phyloP scores from a whole-genome alignment of 2,113 vertebrate genomes.

The Sturnira hondurensis region DNA sequence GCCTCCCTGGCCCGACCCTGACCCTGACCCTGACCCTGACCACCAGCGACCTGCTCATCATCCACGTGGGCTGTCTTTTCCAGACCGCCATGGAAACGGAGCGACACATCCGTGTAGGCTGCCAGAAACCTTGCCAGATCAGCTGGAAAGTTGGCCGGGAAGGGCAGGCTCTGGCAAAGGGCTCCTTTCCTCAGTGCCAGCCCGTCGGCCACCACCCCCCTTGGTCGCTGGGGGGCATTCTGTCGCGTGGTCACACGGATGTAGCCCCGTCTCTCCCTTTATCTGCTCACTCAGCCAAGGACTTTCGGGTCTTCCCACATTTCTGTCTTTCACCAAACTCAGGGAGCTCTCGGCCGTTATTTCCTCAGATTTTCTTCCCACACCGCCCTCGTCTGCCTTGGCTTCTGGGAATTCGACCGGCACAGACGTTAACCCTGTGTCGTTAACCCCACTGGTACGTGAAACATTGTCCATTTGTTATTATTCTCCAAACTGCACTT shows the following conservation, averaged over 20 bases:
- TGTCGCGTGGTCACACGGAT: rapidly evolving
- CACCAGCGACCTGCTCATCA: not conserved
- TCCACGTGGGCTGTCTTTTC: not conserved
- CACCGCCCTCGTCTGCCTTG: no score
- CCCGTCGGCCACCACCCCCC: rapidly evolving
- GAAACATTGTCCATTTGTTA: rapidly evolving
- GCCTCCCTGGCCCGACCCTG: rapidly evolving
- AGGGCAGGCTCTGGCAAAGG: not conserved
- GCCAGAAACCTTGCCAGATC: rapidly evolving
- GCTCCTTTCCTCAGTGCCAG: rapidly evolving
- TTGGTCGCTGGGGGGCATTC: rapidly evolving
- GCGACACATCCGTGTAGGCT: rapidly evolving
- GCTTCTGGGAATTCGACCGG: rapidly evolving
- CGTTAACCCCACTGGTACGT: rapidly evolving
- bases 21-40: rapidly evolving
- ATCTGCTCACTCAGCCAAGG: rapidly evolving
- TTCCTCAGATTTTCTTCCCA: no score
- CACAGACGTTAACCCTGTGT: rapidly evolving
- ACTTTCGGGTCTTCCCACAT: rapidly evolving
- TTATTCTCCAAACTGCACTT: not conserved
- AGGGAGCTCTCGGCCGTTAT: not conserved
- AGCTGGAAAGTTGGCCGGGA: not conserved
- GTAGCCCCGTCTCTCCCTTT: rapidly evolving
- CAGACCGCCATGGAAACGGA: rapidly evolving
- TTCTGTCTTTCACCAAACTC: not conserved